Base-by-base conservation (phyloP, 2,113 vertebrate species). In the Myanophis thanlyinensis region DNA sequence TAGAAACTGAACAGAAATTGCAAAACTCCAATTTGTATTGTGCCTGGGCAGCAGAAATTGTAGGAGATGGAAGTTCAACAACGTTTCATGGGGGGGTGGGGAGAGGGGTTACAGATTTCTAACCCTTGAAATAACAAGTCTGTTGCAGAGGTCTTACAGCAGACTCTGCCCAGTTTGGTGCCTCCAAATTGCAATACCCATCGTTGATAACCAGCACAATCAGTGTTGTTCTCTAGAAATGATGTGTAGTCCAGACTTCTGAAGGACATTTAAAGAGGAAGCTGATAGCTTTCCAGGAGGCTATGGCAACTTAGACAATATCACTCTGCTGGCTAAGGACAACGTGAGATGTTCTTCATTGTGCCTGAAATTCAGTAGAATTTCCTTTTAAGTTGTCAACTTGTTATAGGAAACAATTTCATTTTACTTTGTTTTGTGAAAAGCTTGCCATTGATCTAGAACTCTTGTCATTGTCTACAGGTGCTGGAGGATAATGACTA, bases 401-500 rank as follows among this genome's bases (percentile, higher is more conserved):
- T 80, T 80, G 67, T 40, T 80, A 40, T 35, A 40, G 67, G 67
- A 40, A 80, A 80, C 35, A 80, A 40, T 40, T 40, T 35, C 67
- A 80, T 80, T 40, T 80, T 80, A 9, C 73, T 80, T 80, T 9
- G 73, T 48, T 48, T 86, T 49, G 85, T 86, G 85, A 47, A 27
- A 48, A 86, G 85, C 47, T 86, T 47, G 40, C 40, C 87, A 6
- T 27, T 59, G n/a, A 52, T 15, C 49, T 20, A 89, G 49, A 59
- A 35, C n/a, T 89, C 49, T 80, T 47, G 73, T 25, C 22, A 1
- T 49, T 59, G 27, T 88, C 51, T 25, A 35, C 48, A 98, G 98
- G 98, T 98, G 97, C 97, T 98, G 94, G 98, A 98, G 94, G 98
- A 98, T 94, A 98, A 98, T 0, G 98, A 98, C 96, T 98, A 98